A percentile compares a stretch with the other conserved stretches of the same genome.
phyloP scores from a whole-genome alignment of 2,797 vertebrate genomes.

The Alcedo atthis region DNA sequence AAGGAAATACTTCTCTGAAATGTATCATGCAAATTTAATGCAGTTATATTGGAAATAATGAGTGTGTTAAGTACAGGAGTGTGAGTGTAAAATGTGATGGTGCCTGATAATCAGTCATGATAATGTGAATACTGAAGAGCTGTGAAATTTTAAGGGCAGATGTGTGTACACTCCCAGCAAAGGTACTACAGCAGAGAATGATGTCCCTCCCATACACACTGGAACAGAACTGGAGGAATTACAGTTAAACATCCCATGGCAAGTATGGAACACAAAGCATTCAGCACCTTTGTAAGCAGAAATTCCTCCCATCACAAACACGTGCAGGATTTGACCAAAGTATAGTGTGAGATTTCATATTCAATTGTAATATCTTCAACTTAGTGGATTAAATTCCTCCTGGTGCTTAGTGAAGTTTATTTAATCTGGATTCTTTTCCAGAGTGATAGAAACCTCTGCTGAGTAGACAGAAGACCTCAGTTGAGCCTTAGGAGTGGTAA shows the following conservation, averaged over 20 bases:
- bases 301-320: neutral
- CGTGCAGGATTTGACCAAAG: neutral
- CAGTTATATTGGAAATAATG: neutral
- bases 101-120: neutral
- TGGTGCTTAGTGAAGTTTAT: neutral
- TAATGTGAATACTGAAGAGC: neutral
- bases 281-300: neutral
- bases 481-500: constrained; percentile 6
- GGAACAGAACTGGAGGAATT: neutral
- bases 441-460: neutral
- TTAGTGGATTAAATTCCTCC: neutral
- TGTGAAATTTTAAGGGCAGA: neutral
- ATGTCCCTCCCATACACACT: neutral
- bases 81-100: neutral
- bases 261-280: neutral
- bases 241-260: neutral
- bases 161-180: neutral
- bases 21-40: neutral
- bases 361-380: neutral
- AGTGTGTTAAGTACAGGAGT: neutral
- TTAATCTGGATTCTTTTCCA: neutral
- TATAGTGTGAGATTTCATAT: neutral
- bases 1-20: neutral
- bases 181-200: neutral
- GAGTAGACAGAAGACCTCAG: neutral